Percentiles rank a stretch among this genome's conserved stretches.
These are phyloP conservation scores for Xestia sexstrigata DNA, from an alignment of 2,888 invertebrate genomes.

Conservation along the genomic window DNA sequence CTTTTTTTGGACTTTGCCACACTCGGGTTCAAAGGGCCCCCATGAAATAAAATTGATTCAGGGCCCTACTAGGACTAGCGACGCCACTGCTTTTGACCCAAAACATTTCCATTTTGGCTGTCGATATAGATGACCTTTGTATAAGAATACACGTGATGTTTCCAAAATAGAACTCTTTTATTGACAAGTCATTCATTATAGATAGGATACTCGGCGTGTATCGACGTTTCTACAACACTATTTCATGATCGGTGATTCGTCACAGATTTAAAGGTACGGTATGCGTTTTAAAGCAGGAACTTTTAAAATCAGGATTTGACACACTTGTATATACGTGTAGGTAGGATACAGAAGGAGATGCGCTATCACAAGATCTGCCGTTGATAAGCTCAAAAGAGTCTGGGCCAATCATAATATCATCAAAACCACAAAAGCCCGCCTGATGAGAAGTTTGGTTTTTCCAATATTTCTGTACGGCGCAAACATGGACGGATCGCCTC, in stretches of 20 bases:
- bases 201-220: slow-evolving; percentile 4
- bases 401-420: too few species aligned
- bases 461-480: too few species aligned
- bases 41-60: too few species aligned
- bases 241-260: slow-evolving; percentile 33
- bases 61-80: too few species aligned
- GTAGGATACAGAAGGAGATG: too few species aligned
- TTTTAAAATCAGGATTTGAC: slow-evolving; percentile 28
- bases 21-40: too few species aligned
- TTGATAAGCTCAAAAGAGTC: too few species aligned
- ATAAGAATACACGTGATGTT: slow-evolving; percentile 22
- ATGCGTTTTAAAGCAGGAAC: slow-evolving; percentile 9
- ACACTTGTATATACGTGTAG: slow-evolving; percentile 18
- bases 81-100: neutral
- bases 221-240: slow-evolving; percentile 14
- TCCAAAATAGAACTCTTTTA: slow-evolving; percentile 36
- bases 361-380: too few species aligned
- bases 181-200: slow-evolving; percentile 10
- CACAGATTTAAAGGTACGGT: slow-evolving; percentile 18
- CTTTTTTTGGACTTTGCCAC: too few species aligned
- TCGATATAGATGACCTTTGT: slow-evolving; percentile 16
- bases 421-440: too few species aligned
- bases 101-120: slow-evolving; percentile 23
- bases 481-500: too few species aligned
- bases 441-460: too few species aligned